phyloP scores from a whole-genome alignment of 1,140 invertebrate genomes.

The Hermatobates lingyangjiaoensis region DNA sequence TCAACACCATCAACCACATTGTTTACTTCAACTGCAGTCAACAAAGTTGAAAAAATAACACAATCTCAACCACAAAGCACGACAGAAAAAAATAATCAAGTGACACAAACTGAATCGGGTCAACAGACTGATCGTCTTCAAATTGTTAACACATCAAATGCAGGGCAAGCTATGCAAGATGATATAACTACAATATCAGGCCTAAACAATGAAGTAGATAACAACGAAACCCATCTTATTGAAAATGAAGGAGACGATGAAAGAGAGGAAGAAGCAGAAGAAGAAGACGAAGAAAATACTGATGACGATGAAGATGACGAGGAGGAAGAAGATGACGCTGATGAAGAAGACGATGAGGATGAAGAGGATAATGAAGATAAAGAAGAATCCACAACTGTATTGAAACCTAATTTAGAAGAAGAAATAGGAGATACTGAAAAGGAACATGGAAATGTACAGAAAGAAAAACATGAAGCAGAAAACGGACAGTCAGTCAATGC shows the following conservation, averaged over 20 bases:
- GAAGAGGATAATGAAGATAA: constrained; percentile 17
- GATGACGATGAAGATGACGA: constrained; percentile 21
- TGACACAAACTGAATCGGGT: neutral
- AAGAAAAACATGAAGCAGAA: no score
- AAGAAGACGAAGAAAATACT: constrained; percentile 7
- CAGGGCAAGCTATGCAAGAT: neutral
- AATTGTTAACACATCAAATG: neutral
- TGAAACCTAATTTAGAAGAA: constrained; percentile 12
- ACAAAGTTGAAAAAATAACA: neutral
- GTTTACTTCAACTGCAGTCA: neutral
- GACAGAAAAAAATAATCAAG: neutral
- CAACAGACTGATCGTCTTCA: neutral
- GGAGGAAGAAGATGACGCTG: constrained; percentile 15
- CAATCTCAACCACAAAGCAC: neutral
- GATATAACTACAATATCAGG: neutral
- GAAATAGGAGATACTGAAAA: no score
- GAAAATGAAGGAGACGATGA: neutral
- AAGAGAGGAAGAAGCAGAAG: neutral
- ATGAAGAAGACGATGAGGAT: constrained; percentile 14
- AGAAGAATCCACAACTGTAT: constrained; percentile 9
- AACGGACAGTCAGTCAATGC: no score
- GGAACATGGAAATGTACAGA: no score
- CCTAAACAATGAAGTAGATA: constrained; percentile 3
- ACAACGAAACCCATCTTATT: neutral
- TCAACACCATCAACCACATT: neutral